Percentiles rank a stretch among this genome's conserved stretches.
Conservation (phyloP, 2,888 invertebrate genomes). For the Patella depressa region DNA sequence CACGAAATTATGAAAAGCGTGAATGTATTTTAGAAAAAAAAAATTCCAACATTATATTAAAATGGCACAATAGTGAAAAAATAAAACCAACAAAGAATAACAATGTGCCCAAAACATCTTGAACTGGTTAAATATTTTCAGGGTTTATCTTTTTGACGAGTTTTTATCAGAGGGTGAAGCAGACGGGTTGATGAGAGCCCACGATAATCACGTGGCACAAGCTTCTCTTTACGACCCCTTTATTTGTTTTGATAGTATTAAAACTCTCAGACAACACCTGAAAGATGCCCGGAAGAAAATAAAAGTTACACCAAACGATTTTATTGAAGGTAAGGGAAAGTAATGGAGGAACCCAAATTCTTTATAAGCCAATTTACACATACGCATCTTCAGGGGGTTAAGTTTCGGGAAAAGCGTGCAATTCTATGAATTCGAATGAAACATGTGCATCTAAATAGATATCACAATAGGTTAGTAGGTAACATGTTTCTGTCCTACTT, state of each 20-base stretch:
- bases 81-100: too few species aligned
- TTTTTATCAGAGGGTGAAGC: slow-evolving; percentile 65
- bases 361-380: not conserved
- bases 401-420: not conserved
- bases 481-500: too few species aligned
- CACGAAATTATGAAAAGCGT: too few species aligned
- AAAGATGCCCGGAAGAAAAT: slow-evolving; percentile 45
- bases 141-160: slow-evolving; percentile 64
- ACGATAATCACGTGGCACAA: slow-evolving; percentile 59
- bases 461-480: too few species aligned
- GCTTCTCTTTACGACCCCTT: slow-evolving; percentile 51
- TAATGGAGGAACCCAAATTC: not conserved
- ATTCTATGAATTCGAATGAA: too few species aligned
- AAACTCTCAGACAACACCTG: slow-evolving; percentile 59
- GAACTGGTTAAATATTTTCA: slow-evolving; percentile 25
- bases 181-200: slow-evolving; percentile 62
- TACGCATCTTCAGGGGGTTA: not conserved
- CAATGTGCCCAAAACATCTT: too few species aligned
- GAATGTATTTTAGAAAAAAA: too few species aligned
- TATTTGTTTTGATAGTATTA: slow-evolving; percentile 65
- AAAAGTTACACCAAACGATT: slow-evolving; percentile 56
- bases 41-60: too few species aligned
- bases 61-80: too few species aligned
- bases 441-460: too few species aligned
- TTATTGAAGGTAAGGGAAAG: slow-evolving; percentile 51